Base-by-base conservation (phyloP, 2,797 vertebrate species). In the Huso huso region DNA sequence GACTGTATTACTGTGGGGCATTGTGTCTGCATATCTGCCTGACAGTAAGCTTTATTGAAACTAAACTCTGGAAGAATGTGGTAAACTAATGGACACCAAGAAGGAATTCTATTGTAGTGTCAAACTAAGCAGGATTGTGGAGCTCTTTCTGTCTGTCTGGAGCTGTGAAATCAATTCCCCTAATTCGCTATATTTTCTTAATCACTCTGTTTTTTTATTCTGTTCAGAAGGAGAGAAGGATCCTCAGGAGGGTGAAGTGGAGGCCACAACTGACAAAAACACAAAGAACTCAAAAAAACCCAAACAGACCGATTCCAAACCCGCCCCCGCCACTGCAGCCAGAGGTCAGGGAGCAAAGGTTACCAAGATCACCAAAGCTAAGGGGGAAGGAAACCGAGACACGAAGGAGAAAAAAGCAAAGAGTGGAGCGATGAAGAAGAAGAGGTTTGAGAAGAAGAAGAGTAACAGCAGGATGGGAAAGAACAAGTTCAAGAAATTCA, bases 401-500 rank as follows among this genome's bases (percentile, higher is more conserved):
- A 37, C 12, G 62, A 9, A 10, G 74, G 63, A 68, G 52, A 0
- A 59, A 55, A 49, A 79, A 75, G 72, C 52, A 66, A 8, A 48
- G 72, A 37, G 23, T 6, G 13, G 18, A 11, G 78, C 68, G 60
- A 60, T 65, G 51, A 74, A 69, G 64, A 84, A 80, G 72, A 84
- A 80, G 37, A 68, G 49, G 67, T 81, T 86, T 78, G 79, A 86
- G 73, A 89, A 89, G 71, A 87, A 87, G 63, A 81, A 75, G 9
- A 82, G 71, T 48, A 85, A 78, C 51, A 76, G 77, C 1, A 82
- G 83, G 76, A 78, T 88, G 15, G 87, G 86, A 58, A 89, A 88
- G 73, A 90, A 89, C 71, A 87, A 79, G 75, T 88, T 89, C 72
- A 83, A 58, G 48, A 84, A 87, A 70, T 65, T 88, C 77, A 88